A percentile compares a stretch with the other conserved stretches of the same genome.
Conservation (phyloP, 2,888 invertebrate species). For the Coleophora flavipennella region DNA sequence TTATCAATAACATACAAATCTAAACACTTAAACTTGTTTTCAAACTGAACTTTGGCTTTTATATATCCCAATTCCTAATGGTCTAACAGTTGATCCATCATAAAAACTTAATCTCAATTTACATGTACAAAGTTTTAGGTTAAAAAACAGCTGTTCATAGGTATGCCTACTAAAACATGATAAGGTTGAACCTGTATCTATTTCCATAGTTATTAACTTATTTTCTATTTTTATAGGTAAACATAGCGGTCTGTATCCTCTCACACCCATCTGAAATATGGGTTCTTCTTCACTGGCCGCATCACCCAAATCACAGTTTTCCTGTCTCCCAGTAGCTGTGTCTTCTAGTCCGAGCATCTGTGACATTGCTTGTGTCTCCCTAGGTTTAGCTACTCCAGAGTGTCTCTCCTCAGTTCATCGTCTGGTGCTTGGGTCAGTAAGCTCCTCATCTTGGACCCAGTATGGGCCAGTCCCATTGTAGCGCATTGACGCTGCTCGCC, state of each 20-base stretch:
- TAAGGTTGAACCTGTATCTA: slow-evolving; percentile 8
- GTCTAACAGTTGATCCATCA: too few species aligned
- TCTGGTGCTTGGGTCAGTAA: not conserved
- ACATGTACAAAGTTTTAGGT: too few species aligned
- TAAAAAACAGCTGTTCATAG: too few species aligned
- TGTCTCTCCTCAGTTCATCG: not conserved
- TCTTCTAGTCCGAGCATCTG: not conserved
- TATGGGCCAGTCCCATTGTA: not conserved
- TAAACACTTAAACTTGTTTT: too few species aligned
- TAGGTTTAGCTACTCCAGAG: not conserved
- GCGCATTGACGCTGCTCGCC: not conserved
- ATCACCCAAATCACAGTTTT: not conserved
- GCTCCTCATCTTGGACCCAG: too few species aligned
- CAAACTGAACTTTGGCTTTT: too few species aligned
- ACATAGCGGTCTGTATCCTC: slow-evolving; percentile 7
- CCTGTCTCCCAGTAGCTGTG: too few species aligned
- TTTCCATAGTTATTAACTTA: slow-evolving; percentile 6
- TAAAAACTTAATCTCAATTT: too few species aligned
- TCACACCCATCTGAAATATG: slow-evolving; percentile 8
- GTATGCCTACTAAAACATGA: not conserved
- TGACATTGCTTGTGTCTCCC: not conserved
- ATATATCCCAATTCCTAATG: too few species aligned
- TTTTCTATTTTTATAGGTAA: slow-evolving; percentile 1
- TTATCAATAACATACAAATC: too few species aligned
- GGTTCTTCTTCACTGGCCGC: slow-evolving; percentile 2